These are phyloP conservation scores for Nemotelus nigrinus DNA, from an alignment of 2,888 invertebrate species.

Conservation along the genomic window DNA sequence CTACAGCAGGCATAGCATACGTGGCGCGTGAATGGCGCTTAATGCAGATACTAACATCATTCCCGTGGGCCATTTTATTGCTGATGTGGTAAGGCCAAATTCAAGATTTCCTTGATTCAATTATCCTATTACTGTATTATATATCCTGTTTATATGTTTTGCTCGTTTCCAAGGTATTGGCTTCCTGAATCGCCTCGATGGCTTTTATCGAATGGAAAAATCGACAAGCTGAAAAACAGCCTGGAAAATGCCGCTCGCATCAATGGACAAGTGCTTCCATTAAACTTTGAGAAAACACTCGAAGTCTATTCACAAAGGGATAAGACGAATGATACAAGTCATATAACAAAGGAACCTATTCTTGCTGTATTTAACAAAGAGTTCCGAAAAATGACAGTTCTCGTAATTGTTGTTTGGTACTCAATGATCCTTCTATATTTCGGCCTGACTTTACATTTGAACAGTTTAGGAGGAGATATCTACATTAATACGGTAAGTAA, in stretches of 20 bases:
- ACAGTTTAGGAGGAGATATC: constrained; percentile 77
- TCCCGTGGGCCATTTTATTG: constrained; percentile 69
- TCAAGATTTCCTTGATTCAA: constrained; percentile 18
- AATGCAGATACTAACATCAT: constrained; percentile 68
- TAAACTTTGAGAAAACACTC: constrained; percentile 74
- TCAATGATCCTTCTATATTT: constrained; percentile 81
- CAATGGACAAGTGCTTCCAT: constrained; percentile 72
- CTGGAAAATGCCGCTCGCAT: constrained; percentile 73
- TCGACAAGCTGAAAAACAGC: constrained; percentile 73
- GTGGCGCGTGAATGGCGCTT: constrained; percentile 70
- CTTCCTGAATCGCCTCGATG: constrained; percentile 83
- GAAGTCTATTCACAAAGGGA: constrained; percentile 55
- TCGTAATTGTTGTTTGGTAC: constrained; percentile 78
- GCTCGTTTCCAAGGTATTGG: constrained; percentile 69
- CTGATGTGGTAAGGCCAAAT: constrained; percentile 66
- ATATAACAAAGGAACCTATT: constrained; percentile 62
- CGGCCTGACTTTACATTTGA: constrained; percentile 79
- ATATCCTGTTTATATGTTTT: background rate
- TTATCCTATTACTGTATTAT: constrained; percentile 7
- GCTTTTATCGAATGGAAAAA: constrained; percentile 76
- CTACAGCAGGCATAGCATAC: constrained; percentile 71
- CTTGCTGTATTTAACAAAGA: constrained; percentile 73
- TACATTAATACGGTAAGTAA: constrained; percentile 74
- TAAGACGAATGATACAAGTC: background rate
- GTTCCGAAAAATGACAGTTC: constrained; percentile 74